Base-by-base conservation (phyloP, 2,113 vertebrate genomes). In the Gulo gulo region DNA sequence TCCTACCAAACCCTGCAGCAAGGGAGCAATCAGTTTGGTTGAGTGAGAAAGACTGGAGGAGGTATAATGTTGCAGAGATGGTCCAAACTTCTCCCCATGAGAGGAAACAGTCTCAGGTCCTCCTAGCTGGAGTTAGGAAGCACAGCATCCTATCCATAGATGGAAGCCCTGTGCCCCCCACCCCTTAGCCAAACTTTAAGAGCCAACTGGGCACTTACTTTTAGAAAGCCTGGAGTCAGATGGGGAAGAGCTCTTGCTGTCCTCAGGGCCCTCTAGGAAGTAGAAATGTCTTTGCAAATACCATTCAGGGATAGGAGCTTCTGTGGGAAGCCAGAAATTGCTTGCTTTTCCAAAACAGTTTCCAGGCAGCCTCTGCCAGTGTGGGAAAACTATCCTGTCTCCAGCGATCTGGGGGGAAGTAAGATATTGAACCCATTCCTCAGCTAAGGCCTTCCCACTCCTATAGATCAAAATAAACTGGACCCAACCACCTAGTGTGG, bases 331-430 rank as follows among this genome's bases (percentile, higher is more conserved):
- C 1, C 57, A 63, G 73, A 39, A 96, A 95, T n/a, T 69, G 24
- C 50, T 47, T 76, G n/a, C 39, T 79, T 92, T 82, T 31, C 61
- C 50, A 47, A 90, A 98, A 96, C 57, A 29, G 23, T 71, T 89
- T 95, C 59, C 29, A 84, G 81, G 65, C 63, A 92, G 83, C 50
- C 5, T 63, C 69, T 88, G 39, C 59, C 42, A 61, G 34, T 78
- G 31, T 21, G 50, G 23, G n/a, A n/a, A 73, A 59, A 6, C 16
- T 71, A 34, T 16, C 31, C 39, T 50, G 42, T 55, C n/a, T 96
- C 76, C 31, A 61, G 92, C 0, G 10, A 31, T 82, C 83, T 55
- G 74, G 2, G 7, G 20, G 11, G 42, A 93, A 50, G 20, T 9
- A 92, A 85, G 29, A 78, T 29, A 34, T 73, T 71, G 31, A 79